Evolutionary conservation across 2,888 invertebrate genomes (phyloP), one percentile per base, ranked within the genome.

Genomic region (Drosophila anomelani): DNA sequence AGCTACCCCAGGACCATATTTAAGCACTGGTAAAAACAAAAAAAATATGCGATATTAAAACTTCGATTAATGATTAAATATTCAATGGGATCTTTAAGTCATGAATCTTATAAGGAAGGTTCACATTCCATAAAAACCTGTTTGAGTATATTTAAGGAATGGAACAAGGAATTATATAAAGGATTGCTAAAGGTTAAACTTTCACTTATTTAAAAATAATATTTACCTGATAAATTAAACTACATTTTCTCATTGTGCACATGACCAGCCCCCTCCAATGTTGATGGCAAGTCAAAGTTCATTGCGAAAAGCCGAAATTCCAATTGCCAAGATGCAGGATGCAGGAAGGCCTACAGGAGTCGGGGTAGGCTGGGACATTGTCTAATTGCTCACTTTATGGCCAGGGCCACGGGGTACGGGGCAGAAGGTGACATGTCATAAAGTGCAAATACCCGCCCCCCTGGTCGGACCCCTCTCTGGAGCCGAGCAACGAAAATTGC

Each of bases 351-450:
- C 32, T 43, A 38, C 32, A 36, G 59, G 39, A 29, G 54, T 49
- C n/a, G 39, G 51, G 38, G 23, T 15, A 29, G 53, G 68, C 43
- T 54, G 80, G 51, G 34, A 79, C 89, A 84, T 75, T 81, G 82
- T 77, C 89, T 85, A 85, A 89, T 89, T 89, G 88, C 85, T 79
- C 77, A 80, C 80, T 80, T 85, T 80, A 81, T 83, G 74, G 66
- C 41, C 13, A 3, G 36, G 38, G n/a, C 38, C 56, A 46, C 39
- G 34, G 20, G 7, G 36, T 6, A 1, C 17, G 26, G 1, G 6
- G 39, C 13, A 29, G 32, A 12, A 15, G 41, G 32, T 39, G 32
- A 55, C 57, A 74, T 86, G 81, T 79, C 86, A 86, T 88, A 88
- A 86, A 81, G 82, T 88, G 78, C 75, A 84, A 69, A 70, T 67